Conservation (phyloP, 2,888 invertebrate species). For the Nomada goodeniana region DNA sequence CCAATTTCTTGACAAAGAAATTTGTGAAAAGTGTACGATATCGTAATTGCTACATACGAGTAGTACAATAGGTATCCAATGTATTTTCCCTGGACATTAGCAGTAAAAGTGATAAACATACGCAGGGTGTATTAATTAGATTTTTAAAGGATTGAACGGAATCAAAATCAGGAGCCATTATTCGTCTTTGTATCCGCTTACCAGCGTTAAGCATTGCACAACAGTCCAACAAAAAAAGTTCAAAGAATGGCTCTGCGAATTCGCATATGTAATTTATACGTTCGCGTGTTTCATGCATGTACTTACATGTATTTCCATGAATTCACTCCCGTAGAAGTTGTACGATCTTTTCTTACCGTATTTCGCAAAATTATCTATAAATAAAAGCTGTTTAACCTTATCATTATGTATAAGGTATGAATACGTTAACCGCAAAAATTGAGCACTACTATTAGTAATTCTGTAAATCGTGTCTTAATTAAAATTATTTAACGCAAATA, state of each 20-base stretch:
- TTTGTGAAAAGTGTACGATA: no score
- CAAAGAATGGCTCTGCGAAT: constrained; percentile 23
- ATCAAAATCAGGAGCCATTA: neutral
- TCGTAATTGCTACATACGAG: no score
- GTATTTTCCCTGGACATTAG: neutral
- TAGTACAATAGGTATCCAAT: neutral
- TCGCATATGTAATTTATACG: constrained; percentile 27
- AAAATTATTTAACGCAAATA: no score
- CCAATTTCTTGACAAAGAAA: no score
- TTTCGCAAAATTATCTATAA: neutral
- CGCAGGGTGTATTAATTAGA: neutral
- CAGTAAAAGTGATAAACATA: neutral
- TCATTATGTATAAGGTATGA: no score
- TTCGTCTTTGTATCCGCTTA: constrained; percentile 12
- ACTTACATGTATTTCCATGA: constrained; percentile 20
- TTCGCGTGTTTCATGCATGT: constrained; percentile 24
- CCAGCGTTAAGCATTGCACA: constrained; percentile 9
- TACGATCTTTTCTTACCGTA: neutral
- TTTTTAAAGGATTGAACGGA: neutral
- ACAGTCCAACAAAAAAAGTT: neutral
- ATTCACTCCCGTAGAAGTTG: constrained; percentile 22
- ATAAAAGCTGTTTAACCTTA: no score
- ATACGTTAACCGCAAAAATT: no score
- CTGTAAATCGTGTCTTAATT: no score
- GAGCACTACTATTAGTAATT: no score